Evolutionary conservation across 1,140 invertebrate genomes (phyloP).

Genomic region (Macrosteles quadrilineatus): DNA sequence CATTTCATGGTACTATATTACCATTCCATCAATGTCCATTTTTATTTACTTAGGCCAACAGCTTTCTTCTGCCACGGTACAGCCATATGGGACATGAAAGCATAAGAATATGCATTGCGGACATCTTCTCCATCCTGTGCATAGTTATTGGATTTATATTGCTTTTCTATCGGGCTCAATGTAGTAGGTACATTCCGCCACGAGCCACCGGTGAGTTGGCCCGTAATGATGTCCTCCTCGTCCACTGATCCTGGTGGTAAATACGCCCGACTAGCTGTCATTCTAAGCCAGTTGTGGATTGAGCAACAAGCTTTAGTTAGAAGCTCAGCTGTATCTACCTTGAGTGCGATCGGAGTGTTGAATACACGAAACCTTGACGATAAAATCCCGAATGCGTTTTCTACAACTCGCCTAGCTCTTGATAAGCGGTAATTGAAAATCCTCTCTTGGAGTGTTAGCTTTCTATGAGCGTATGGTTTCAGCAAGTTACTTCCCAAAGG

Average conservation of each 20-base stretch:
- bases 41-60: not conserved
- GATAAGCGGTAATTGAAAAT: slow-evolving; percentile 49
- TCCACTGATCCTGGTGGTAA: not conserved
- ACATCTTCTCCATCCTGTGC: not conserved
- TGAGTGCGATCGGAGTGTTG: not conserved
- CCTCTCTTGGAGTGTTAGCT: slow-evolving; percentile 33
- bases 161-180: not conserved
- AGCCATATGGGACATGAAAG: not conserved
- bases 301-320: not conserved
- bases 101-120: not conserved
- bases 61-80: slow-evolving; percentile 4
- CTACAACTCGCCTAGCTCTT: slow-evolving; percentile 44
- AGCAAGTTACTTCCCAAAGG: slow-evolving; percentile 48
- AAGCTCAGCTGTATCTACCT: not conserved
- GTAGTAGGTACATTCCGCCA: not conserved
- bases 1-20: not conserved
- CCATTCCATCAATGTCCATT: not conserved
- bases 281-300: slow-evolving; percentile 22
- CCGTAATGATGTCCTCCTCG: slow-evolving; percentile 2
- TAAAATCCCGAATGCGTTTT: slow-evolving; percentile 53
- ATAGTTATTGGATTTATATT: not conserved
- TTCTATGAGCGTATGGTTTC: slow-evolving; percentile 50
- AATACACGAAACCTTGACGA: slow-evolving; percentile 45
- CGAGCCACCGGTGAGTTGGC: not conserved
- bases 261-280: not conserved